These are phyloP conservation scores for Danaus melanippus DNA, from an alignment of 1,140 invertebrate genomes.

Conservation along the genomic window DNA sequence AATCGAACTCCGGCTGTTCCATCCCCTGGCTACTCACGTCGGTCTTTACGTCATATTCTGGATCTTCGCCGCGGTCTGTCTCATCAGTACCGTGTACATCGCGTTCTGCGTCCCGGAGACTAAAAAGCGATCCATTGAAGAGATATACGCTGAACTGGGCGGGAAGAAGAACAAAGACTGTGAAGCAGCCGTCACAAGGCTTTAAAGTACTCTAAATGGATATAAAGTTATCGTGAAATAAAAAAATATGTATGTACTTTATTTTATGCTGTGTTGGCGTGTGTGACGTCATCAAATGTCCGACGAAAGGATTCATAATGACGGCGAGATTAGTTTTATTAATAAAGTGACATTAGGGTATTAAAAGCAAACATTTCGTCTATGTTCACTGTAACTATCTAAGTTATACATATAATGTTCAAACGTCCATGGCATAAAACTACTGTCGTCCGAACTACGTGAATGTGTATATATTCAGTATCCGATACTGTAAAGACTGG, in stretches of 20 bases:
- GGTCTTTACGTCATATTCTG: constrained; percentile 77
- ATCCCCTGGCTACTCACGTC: constrained; percentile 66
- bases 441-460: neutral
- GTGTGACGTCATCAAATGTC: no score
- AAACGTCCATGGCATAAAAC: no score
- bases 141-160: constrained; percentile 50
- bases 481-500: constrained; percentile 23
- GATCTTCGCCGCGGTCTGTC: constrained; percentile 76
- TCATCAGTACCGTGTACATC: constrained; percentile 76
- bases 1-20: constrained; percentile 46
- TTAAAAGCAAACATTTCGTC: no score
- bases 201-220: constrained; percentile 22
- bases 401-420: no score
- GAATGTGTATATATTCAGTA: constrained; percentile 6
- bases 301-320: no score
- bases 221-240: no score
- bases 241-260: no score
- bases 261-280: no score
- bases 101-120: constrained; percentile 80
- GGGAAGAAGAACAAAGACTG: constrained; percentile 43
- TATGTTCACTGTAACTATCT: no score
- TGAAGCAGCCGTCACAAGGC: constrained; percentile 44
- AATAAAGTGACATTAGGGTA: no score
- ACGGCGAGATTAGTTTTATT: no score
- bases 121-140: constrained; percentile 78